Evolutionary conservation across 2,113 vertebrate species (phyloP).

Genomic region (Mustela nigripes): DNA sequence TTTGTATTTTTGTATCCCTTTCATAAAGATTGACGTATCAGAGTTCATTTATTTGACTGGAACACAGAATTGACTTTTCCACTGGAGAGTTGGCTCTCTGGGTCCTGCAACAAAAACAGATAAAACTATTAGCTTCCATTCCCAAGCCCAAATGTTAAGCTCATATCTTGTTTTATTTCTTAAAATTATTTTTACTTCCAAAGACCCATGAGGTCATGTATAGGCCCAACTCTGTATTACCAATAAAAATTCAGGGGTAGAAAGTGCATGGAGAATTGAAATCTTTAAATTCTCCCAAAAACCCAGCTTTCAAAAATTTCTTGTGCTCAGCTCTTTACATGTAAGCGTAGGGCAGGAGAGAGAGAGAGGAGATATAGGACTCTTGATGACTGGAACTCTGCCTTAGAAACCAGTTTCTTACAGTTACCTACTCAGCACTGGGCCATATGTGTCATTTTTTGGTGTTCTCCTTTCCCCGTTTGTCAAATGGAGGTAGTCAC

Average conservation of each 20-base stretch:
- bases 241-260: background rate
- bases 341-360: background rate
- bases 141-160: background rate
- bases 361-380: background rate
- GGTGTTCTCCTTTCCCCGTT: background rate
- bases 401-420: background rate
- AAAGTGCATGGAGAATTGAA: background rate
- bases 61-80: background rate
- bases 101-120: background rate
- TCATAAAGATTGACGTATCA: background rate
- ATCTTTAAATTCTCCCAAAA: background rate
- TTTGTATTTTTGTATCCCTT: background rate
- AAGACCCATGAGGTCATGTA: background rate
- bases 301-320: background rate
- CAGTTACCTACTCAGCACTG: background rate
- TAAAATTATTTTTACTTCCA: background rate
- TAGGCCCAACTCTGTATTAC: background rate
- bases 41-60: background rate
- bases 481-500: background rate
- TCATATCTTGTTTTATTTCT: constrained; percentile 11
- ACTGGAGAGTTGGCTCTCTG: background rate
- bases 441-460: background rate
- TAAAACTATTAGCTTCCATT: background rate
- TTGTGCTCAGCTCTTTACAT: constrained; percentile 2
- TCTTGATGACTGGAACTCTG: background rate